phyloP scores from a whole-genome alignment of 1,140 invertebrate genomes.

The Camponotus pennsylvanicus region DNA sequence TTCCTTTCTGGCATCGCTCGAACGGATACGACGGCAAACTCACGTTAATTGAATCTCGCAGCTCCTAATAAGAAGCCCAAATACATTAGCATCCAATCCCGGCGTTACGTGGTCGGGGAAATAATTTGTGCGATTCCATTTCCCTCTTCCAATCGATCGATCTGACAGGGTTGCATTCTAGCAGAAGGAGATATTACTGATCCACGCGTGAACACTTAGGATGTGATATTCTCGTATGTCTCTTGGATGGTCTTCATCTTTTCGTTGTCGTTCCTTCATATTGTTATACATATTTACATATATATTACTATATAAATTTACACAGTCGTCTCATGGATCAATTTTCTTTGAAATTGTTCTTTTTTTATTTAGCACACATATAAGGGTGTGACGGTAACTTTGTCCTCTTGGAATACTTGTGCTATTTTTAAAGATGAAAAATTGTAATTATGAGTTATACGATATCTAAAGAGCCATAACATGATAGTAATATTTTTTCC shows the following conservation, averaged over 20 bases:
- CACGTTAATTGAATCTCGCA: conserved; percentile 75
- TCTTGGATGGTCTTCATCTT: not conserved
- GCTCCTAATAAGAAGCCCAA: conserved; percentile 75
- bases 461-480: too few species aligned
- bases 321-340: too few species aligned
- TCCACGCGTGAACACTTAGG: not conserved
- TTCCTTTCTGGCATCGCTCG: not conserved
- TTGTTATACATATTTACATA: not conserved
- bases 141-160: conserved; percentile 8
- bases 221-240: not conserved
- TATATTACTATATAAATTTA: too few species aligned
- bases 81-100: conserved; percentile 74
- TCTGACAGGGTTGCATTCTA: not conserved
- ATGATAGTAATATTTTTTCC: too few species aligned
- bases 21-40: conserved; percentile 65
- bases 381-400: too few species aligned
- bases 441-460: too few species aligned
- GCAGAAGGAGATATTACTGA: not conserved
- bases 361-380: too few species aligned
- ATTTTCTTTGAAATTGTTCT: too few species aligned
- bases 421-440: too few species aligned
- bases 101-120: conserved; percentile 46
- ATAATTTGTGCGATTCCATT: conserved; percentile 67
- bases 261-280: not conserved
- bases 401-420: too few species aligned